Evolutionary conservation across 2,113 vertebrate species (phyloP), one percentile per base, ranked within the genome.

Genomic region (Panthera uncia): DNA sequence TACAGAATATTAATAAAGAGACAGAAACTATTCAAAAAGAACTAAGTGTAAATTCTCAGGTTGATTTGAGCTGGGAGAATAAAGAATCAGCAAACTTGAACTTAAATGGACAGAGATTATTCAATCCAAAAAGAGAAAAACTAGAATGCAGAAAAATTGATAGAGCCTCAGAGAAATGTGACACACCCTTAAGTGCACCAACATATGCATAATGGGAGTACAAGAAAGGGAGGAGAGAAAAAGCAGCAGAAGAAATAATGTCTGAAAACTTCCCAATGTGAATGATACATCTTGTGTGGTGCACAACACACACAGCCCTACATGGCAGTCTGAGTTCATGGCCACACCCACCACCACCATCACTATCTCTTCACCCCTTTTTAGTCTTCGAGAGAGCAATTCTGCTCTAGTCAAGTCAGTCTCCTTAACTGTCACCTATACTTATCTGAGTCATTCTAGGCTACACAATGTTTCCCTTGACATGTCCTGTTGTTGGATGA

Each of bases 51-150:
- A 78, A 88, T 31, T 50, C 41, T 91, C 33, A 4, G 41, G 16
- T 57, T 90, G 57, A 69, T 78, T 21, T 25, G 68, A 93, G 7
- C 50, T 50, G 4, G 36, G 6, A 61, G 45, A 87, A 87, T 38
- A 57, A 82, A 68, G 66, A 88, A 48, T 69, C 73, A n/a, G 38
- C n/a, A 91, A 91, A 41, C 55, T 27, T 78, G 52, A 87, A 50
- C n/a, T 50, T 15, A 78, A 33, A 76, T 50, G 61, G 31, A 52
- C 38, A 78, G 23, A 61, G 55, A 74, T 9, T 63, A 4, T 76
- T 66, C 38, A 27, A 13, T 55, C 57, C 25, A 5, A 93, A 85
- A 74, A 79, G 45, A 88, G 27, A 78, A 18, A 68, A 69, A 83
- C 36, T 7, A 50, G 10, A 81, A 48, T 16, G 25, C 33, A 66